Evolutionary conservation across 2,888 invertebrate species (phyloP).

Genomic region (Serrognathus titanus): DNA sequence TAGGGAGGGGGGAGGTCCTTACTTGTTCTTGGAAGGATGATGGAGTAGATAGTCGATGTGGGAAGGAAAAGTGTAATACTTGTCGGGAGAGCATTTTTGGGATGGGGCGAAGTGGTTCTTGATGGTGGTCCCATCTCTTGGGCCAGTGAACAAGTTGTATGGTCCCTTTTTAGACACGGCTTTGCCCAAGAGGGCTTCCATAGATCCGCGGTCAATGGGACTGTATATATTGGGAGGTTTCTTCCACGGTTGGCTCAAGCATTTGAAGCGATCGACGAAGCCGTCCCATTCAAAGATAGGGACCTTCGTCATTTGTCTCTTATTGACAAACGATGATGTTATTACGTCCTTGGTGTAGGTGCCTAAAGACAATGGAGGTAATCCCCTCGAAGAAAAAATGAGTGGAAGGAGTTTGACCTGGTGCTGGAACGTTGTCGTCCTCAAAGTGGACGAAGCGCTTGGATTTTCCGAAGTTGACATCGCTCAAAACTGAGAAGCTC

Average conservation of each 20-base stretch:
- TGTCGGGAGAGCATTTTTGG: conserved; percentile 32
- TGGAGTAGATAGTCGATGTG: conserved; percentile 36
- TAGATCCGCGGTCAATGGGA: conserved; percentile 27
- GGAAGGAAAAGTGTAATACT: conserved; percentile 34
- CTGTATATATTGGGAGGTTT: conserved; percentile 38
- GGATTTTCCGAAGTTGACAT: conserved; percentile 30
- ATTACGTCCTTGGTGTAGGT: neutral
- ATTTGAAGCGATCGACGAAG: conserved; percentile 3
- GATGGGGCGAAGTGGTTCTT: conserved; percentile 53
- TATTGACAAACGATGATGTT: neutral
- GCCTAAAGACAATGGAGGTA: neutral
- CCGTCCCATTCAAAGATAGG: conserved; percentile 10
- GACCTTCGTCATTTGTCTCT: neutral
- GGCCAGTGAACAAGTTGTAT: conserved; percentile 50
- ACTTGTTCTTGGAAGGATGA: conserved; percentile 24
- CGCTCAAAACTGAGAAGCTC: conserved; percentile 19
- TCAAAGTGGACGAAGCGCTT: conserved; percentile 24
- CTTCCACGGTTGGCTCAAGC: conserved; percentile 2
- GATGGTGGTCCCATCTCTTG: conserved; percentile 51
- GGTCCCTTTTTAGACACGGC: conserved; percentile 41
- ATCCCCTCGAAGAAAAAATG: neutral
- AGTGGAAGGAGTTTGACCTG: conserved; percentile 18
- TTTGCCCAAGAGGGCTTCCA: conserved; percentile 23
- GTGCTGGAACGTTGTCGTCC: conserved; percentile 24
- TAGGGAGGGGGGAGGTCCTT: neutral